Base-by-base conservation (phyloP, 2,888 invertebrate genomes). In the Serripes groenlandicus region DNA sequence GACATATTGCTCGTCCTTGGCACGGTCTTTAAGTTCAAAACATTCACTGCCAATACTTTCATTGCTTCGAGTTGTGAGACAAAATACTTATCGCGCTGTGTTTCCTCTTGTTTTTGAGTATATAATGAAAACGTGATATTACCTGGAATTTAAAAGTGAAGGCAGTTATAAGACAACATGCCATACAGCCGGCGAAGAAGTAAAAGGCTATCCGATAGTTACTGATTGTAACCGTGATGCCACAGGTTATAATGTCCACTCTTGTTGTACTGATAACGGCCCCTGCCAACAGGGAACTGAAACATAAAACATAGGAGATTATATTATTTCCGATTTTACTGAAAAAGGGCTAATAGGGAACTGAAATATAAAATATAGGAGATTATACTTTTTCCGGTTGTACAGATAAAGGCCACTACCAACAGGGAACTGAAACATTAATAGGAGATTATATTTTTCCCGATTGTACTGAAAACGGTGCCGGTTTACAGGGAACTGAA, bases 161-260 rank as follows among this genome's bases (percentile, higher is more conserved):
- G 15, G 84, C 76, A 0, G 87, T 81, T 0, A 87, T 60, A n/a
- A 81, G 80, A 30, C 85, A 85, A 35, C 85, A 79, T 5, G 81
- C 54, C 89, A 89, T 89, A 37, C 80, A 85, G 1, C 83, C 88
- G 9, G 83, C 85, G 72, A 86, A 89, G 58, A 86, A 76, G 72
- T 85, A 88, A 64, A 88, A 89, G 0, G 86, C 88, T n/a, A 86
- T 54, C 28, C 78, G 79, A 42, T 88, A 89, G 68, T 89, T 81
- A 71, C 88, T 88, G 49, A 81, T 68, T 0, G 72, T 62, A 11
- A 88, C 70, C 5, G 58, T 66, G 5, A 87, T 69, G 11, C 83
- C 88, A 80, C 89, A 89, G 2, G 83, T 26, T 9, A 37, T 42
- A 4, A 75, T 64, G 18, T 62, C 60, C 11, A 42, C 58, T 28